Percentiles rank a stretch among this genome's conserved stretches.
phyloP scores from a whole-genome alignment of 2,113 vertebrate genomes.

The Phocoena sinus region DNA sequence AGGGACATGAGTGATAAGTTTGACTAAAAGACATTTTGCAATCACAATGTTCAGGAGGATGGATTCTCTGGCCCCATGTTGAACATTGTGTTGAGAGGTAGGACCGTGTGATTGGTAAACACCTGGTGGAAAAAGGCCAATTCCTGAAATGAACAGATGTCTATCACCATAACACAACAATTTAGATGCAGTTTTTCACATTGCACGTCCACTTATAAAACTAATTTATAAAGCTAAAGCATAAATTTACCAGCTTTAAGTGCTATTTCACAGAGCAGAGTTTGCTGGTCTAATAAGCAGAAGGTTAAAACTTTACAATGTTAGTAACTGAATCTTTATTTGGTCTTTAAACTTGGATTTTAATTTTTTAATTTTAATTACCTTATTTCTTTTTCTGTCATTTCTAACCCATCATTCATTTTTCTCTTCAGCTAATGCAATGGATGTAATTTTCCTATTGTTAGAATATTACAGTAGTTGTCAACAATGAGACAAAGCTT shows the following conservation, averaged over 20 bases:
- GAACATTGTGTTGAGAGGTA: neutral
- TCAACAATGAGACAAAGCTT: neutral
- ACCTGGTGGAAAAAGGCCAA: neutral
- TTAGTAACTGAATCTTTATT: conserved; percentile 41
- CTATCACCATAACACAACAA: neutral
- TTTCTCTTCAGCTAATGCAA: conserved; percentile 30
- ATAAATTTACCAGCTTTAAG: conserved; percentile 7
- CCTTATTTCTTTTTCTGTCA: conserved; percentile 51
- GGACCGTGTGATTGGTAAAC: neutral
- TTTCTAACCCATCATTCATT: conserved; percentile 35
- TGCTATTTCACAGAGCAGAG: neutral
- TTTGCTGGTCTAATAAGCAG: neutral
- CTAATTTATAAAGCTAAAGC: neutral
- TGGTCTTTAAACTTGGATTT: conserved; percentile 35
- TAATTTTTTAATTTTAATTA: conserved; percentile 43
- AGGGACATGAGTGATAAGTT: neutral
- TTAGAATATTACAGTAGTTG: conserved; percentile 26
- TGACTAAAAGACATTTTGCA: neutral
- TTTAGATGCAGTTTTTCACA: neutral
- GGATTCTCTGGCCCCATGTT: neutral
- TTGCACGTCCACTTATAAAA: neutral
- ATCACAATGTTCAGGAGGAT: neutral
- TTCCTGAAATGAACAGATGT: neutral
- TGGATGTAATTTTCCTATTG: conserved; percentile 20
- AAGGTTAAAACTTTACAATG: neutral